These are phyloP conservation scores for Muntiacus reevesi DNA, from an alignment of 2,113 vertebrate genomes.

Conservation along the genomic window DNA sequence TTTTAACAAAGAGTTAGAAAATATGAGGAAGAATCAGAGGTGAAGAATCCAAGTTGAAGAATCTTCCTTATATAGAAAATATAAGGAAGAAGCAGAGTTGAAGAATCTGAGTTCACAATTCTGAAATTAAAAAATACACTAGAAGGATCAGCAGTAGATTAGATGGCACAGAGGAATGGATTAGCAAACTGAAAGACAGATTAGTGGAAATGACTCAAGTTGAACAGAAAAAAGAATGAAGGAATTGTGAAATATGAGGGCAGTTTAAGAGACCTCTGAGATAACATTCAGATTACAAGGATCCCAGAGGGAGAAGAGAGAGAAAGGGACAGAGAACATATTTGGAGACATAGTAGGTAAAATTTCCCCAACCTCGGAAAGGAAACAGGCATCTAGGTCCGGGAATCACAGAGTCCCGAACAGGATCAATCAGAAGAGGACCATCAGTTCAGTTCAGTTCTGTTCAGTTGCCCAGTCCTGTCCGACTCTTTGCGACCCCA, in stretches of 20 bases:
- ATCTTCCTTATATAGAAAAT: not conserved
- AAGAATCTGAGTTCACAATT: not conserved
- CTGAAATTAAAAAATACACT: not conserved
- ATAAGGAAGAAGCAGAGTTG: not conserved
- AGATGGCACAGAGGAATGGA: not conserved
- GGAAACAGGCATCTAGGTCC: not conserved
- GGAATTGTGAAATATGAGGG: not conserved
- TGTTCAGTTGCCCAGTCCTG: accelerated
- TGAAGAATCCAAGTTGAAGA: not conserved
- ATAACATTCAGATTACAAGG: not conserved
- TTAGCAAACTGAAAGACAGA: not conserved
- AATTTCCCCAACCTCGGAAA: not conserved
- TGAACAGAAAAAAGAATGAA: not conserved
- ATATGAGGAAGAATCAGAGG: not conserved
- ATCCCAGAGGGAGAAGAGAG: not conserved
- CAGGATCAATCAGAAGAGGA: not conserved
- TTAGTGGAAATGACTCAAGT: not conserved
- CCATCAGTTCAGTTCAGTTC: not conserved
- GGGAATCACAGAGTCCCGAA: not conserved
- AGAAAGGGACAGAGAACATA: not conserved
- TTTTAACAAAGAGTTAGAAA: not conserved
- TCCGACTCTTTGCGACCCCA: not conserved
- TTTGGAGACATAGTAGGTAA: not conserved
- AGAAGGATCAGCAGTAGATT: not conserved
- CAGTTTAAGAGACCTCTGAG: not conserved